phyloP scores from a whole-genome alignment of 2,888 invertebrate genomes.

The Tachina lurida region DNA sequence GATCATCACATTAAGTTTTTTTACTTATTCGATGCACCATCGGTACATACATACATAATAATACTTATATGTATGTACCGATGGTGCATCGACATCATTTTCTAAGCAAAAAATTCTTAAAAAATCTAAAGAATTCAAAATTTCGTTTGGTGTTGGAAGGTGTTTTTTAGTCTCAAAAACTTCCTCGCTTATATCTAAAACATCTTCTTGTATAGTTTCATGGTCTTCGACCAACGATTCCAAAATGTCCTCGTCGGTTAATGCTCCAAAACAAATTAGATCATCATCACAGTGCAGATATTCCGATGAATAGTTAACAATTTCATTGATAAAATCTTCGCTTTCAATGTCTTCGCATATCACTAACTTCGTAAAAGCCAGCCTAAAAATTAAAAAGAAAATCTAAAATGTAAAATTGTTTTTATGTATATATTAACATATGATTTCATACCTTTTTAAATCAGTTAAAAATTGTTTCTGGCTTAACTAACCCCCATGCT shows the following conservation, averaged over 20 bases:
- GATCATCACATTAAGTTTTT: too few species aligned
- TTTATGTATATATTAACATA: background rate
- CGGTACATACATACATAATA: too few species aligned
- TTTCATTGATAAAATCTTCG: conserved; percentile 37
- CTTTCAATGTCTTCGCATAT: background rate
- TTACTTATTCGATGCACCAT: too few species aligned
- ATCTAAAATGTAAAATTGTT: background rate
- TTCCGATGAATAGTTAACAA: conserved; percentile 34
- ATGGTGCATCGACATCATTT: too few species aligned
- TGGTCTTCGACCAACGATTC: too few species aligned
- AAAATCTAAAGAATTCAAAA: too few species aligned
- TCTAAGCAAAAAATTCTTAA: too few species aligned
- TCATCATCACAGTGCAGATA: conserved; percentile 52
- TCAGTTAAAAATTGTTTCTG: conserved; percentile 18
- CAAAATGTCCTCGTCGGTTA: conserved; percentile 40
- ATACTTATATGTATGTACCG: too few species aligned
- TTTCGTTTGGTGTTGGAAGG: too few species aligned
- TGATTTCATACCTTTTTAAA: conserved; percentile 39
- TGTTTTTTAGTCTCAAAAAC: too few species aligned
- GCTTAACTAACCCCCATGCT: conserved; percentile 43
- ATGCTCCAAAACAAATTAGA: conserved; percentile 21
- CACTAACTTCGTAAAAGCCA: conserved; percentile 10
- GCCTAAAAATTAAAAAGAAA: conserved; percentile 30
- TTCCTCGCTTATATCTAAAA: too few species aligned
- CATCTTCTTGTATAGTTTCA: too few species aligned